Evolutionary conservation across 2,113 vertebrate species (phyloP).

Genomic region (Lathamus discolor): DNA sequence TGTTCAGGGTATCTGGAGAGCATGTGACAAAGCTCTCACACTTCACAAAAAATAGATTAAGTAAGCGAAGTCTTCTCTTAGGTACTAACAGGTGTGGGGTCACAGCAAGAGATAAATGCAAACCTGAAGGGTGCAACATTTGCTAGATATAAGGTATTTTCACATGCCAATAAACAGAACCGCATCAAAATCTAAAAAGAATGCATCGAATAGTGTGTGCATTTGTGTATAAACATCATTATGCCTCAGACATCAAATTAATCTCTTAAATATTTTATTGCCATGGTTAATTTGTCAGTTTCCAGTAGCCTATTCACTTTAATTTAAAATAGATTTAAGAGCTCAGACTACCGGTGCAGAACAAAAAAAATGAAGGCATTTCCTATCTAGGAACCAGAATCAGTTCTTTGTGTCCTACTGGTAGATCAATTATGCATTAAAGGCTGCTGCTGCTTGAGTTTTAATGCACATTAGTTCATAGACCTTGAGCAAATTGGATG

Average conservation of each 20-base stretch:
- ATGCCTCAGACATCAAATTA: neutral
- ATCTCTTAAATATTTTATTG: neutral
- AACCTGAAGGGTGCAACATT: neutral
- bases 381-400: neutral
- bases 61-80: neutral
- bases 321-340: slow-evolving; percentile 2
- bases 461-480: slow-evolving; percentile 44
- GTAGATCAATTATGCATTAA: slow-evolving; percentile 51
- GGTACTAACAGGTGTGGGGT: neutral
- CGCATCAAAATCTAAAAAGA: neutral
- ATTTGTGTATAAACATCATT: neutral
- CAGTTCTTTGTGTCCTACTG: neutral
- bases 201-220: neutral
- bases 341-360: neutral
- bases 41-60: neutral
- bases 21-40: neutral
- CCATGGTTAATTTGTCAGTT: neutral
- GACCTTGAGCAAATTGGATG: slow-evolving; percentile 30
- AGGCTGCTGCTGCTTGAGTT: slow-evolving; percentile 21
- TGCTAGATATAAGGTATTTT: neutral
- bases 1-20: neutral
- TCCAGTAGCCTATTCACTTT: neutral
- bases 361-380: neutral
- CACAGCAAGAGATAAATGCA: neutral
- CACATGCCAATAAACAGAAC: neutral